A percentile compares a stretch with the other conserved stretches of the same genome.
Evolutionary conservation across 2,797 vertebrate species (phyloP).

Genomic region (Melanotaenia maccullochi): DNA sequence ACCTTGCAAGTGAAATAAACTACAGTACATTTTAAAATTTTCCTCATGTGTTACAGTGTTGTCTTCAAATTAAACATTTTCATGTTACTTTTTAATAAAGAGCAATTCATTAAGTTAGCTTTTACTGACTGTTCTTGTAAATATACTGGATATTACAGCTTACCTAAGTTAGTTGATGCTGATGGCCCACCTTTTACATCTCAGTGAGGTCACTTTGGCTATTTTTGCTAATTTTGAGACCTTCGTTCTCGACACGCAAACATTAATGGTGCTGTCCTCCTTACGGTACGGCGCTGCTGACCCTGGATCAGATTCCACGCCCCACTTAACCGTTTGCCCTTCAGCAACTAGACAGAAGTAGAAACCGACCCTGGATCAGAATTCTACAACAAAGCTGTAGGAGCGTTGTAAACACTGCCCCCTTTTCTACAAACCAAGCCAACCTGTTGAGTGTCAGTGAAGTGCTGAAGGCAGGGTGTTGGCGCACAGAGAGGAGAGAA

Average conservation of each 20-base stretch:
- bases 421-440: slow-evolving; percentile 47
- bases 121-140: neutral
- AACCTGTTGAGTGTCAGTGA: slow-evolving; percentile 74
- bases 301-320: slow-evolving; percentile 57
- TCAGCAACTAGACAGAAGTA: neutral
- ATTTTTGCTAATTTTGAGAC: slow-evolving; percentile 14
- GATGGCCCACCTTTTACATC: neutral
- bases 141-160: neutral
- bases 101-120: neutral
- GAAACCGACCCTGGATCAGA: slow-evolving; percentile 61
- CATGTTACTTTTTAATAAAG: neutral
- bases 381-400: neutral
- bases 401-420: slow-evolving; percentile 53
- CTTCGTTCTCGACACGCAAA: slow-evolving; percentile 52
- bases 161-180: neutral
- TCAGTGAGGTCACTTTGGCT: neutral
- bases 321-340: neutral
- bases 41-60: neutral
- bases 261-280: slow-evolving; percentile 29
- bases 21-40: neutral
- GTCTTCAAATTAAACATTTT: slow-evolving; percentile 2
- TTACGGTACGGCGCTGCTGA: slow-evolving; percentile 28
- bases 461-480: slow-evolving; percentile 64
- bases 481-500: slow-evolving; percentile 38
- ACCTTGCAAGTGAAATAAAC: slow-evolving; percentile 43